Conservation (phyloP, 2,797 vertebrate species). For the Anguilla obscura region DNA sequence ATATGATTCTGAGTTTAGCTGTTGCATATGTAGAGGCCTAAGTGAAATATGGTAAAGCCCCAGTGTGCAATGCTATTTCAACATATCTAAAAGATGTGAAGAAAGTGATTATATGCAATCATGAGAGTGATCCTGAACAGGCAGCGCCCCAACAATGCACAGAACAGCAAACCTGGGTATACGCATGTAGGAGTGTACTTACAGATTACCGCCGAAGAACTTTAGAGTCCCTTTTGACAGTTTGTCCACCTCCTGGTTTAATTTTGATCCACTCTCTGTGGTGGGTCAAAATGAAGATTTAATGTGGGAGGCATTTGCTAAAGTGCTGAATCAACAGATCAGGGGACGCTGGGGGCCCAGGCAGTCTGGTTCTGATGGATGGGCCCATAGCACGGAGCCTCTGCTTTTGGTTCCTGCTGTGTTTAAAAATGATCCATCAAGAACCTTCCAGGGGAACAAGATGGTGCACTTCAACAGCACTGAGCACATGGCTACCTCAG, state of each 20-base stretch:
- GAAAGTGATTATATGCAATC: too few relatives aligned
- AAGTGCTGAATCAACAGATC: constrained; percentile 8
- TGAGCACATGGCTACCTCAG: constrained; percentile 63
- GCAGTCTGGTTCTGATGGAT: constrained; percentile 63
- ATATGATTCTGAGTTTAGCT: too few relatives aligned
- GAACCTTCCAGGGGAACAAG: constrained; percentile 56
- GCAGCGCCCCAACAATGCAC: too few relatives aligned
- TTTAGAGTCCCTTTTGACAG: background rate
- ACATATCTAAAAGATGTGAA: too few relatives aligned
- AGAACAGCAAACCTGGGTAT: too few relatives aligned
- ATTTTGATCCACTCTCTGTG: background rate
- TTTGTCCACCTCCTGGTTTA: background rate
- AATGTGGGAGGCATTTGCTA: background rate
- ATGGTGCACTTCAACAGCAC: constrained; percentile 53
- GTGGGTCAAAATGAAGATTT: background rate
- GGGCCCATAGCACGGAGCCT: constrained; percentile 47
- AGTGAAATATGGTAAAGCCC: too few relatives aligned
- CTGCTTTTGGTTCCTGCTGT: constrained; percentile 66
- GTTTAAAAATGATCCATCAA: constrained; percentile 76
- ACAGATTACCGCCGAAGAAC: too few relatives aligned
- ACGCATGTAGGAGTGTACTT: too few relatives aligned
- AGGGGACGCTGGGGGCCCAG: constrained; percentile 47
- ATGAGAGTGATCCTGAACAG: too few relatives aligned
- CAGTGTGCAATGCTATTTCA: too few relatives aligned
- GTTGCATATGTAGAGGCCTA: too few relatives aligned